A percentile compares a stretch with the other conserved stretches of the same genome.
These are phyloP conservation scores for Sorex maritimensis DNA, from an alignment of 2,797 vertebrate genomes.

Conservation along the genomic window DNA sequence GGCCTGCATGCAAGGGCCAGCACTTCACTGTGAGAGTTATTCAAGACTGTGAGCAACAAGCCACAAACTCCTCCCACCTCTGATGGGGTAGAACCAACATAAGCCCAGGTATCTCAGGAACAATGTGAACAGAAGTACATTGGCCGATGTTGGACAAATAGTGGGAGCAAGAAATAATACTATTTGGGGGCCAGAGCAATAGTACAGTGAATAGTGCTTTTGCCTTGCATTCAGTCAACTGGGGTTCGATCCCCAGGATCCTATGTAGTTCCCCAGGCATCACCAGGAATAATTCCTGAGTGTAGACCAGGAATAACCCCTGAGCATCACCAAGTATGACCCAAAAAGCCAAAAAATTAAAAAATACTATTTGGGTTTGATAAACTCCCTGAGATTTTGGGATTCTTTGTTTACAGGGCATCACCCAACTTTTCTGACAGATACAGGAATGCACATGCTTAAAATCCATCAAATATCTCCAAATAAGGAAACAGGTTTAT, in stretches of 20 bases:
- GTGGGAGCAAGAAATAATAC: not conserved
- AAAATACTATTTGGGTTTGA: not conserved
- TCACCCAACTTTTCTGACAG: constrained; percentile 29
- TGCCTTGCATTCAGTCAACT: too few species aligned
- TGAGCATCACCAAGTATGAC: too few species aligned
- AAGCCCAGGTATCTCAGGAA: not conserved
- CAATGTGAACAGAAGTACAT: not conserved
- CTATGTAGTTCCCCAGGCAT: too few species aligned
- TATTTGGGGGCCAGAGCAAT: too few species aligned
- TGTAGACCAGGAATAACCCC: too few species aligned
- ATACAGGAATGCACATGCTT: constrained; percentile 17
- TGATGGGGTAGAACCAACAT: not conserved
- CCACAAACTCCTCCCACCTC: not conserved
- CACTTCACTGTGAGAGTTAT: not conserved
- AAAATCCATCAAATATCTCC: constrained; percentile 46
- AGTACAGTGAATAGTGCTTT: too few species aligned
- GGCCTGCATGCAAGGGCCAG: too few species aligned
- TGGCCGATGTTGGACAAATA: not conserved
- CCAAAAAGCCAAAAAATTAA: too few species aligned
- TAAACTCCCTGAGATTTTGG: not conserved
- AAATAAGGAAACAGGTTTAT: constrained; percentile 23
- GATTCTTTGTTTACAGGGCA: constrained; percentile 29
- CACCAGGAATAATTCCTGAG: too few species aligned
- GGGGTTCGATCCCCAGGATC: too few species aligned
- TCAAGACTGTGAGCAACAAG: not conserved